Conservation (phyloP, 2,888 invertebrate species). For the Andrena minutula region DNA sequence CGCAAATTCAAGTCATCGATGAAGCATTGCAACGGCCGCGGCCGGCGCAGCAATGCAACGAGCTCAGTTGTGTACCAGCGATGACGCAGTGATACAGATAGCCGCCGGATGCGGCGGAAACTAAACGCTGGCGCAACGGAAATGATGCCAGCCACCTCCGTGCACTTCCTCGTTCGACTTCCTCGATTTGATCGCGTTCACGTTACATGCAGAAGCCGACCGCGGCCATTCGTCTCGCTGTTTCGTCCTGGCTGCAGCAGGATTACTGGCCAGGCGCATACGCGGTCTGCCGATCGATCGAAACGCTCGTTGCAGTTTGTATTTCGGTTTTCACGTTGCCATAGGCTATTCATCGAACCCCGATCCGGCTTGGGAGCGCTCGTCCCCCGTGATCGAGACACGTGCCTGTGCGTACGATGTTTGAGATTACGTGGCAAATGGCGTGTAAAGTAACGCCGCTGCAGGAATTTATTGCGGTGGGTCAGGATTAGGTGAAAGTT, state of each 20-base stretch:
- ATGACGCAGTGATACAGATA: constrained; percentile 79
- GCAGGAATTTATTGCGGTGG: background rate
- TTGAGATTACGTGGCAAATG: constrained; percentile 1
- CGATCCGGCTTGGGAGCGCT: background rate
- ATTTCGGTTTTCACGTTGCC: background rate
- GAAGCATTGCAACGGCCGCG: constrained; percentile 21
- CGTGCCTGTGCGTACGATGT: background rate
- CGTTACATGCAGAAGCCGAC: constrained; percentile 41
- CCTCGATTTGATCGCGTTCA: constrained; percentile 61
- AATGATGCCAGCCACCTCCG: constrained; percentile 80
- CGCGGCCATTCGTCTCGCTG: constrained; percentile 50
- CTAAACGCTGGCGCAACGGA: constrained; percentile 81
- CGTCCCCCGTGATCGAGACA: background rate
- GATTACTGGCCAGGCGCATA: constrained; percentile 10
- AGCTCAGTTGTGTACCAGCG: constrained; percentile 48
- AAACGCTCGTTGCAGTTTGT: background rate
- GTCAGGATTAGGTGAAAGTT: no score
- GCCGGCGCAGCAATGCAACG: constrained; percentile 15
- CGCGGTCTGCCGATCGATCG: constrained; percentile 21
- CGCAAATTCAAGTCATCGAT: constrained; percentile 39
- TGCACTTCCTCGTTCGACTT: constrained; percentile 74
- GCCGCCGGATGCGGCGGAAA: constrained; percentile 80
- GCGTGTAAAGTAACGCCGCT: background rate
- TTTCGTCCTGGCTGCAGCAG: constrained; percentile 53
- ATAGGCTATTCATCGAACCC: constrained; percentile 14